Evolutionary conservation across 2,797 vertebrate species (phyloP).

Genomic region (Notolepis coatsorum): DNA sequence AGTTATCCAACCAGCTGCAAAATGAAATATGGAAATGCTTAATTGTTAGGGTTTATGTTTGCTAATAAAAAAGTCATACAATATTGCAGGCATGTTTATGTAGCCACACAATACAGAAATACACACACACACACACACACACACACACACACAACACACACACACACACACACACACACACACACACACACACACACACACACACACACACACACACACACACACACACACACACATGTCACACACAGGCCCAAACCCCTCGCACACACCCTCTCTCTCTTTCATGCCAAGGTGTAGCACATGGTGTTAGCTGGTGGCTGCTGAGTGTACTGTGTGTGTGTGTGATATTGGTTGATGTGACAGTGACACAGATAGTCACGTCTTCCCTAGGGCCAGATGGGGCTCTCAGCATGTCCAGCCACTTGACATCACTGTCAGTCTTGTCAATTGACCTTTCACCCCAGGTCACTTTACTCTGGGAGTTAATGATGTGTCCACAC

Average conservation of each 20-base stretch:
- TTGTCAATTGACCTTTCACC: constrained; percentile 82
- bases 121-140: too few relatives aligned
- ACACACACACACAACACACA: too few relatives aligned
- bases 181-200: neutral
- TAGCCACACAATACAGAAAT: too few relatives aligned
- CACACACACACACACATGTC: neutral
- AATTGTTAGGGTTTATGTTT: too few relatives aligned
- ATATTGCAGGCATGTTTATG: too few relatives aligned
- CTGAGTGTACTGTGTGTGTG: constrained; percentile 10
- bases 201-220: neutral
- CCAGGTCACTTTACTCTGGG: constrained; percentile 65
- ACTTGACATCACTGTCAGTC: constrained; percentile 82
- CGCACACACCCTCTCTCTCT: too few relatives aligned
- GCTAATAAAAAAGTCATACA: too few relatives aligned
- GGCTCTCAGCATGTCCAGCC: constrained; percentile 62
- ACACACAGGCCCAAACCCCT: too few relatives aligned
- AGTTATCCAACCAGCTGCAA: too few relatives aligned
- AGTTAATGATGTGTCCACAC: constrained; percentile 80
- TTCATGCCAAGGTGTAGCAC: constrained; percentile 20
- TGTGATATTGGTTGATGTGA: constrained; percentile 38
- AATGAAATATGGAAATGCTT: too few relatives aligned
- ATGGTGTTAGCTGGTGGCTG: too few relatives aligned
- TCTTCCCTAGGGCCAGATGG: constrained; percentile 75
- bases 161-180: too few relatives aligned
- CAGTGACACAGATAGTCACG: constrained; percentile 65